Evolutionary conservation across 2,113 vertebrate species (phyloP).

Genomic region (Penelope pileata): DNA sequence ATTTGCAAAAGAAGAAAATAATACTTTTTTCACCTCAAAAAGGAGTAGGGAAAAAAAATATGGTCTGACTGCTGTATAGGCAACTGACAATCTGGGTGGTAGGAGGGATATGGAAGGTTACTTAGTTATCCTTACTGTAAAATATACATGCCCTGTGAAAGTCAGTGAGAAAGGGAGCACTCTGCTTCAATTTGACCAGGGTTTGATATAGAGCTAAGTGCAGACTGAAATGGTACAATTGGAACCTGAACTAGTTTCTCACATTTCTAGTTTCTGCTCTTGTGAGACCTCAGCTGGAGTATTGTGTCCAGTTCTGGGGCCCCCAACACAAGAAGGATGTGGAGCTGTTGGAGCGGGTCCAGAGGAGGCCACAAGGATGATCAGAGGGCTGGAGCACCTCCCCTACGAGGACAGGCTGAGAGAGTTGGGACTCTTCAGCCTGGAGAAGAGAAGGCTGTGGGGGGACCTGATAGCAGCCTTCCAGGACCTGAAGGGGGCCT

Average conservation of each 20-base stretch:
- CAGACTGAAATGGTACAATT: neutral
- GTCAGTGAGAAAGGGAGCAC: neutral
- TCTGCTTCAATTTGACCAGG: neutral
- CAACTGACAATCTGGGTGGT: neutral
- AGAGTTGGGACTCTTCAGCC: too few relatives aligned
- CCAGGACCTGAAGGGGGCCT: too few relatives aligned
- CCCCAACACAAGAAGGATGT: too few relatives aligned
- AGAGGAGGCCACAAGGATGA: too few relatives aligned
- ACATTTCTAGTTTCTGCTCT: too few relatives aligned
- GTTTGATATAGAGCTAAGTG: neutral
- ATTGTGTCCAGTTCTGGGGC: too few relatives aligned
- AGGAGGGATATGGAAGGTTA: neutral
- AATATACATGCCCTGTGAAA: neutral
- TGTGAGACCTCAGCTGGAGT: too few relatives aligned
- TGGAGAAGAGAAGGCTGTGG: too few relatives aligned
- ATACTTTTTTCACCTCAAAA: neutral
- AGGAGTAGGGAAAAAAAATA: neutral
- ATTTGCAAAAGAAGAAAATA: neutral
- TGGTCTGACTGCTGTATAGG: neutral
- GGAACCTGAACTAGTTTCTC: neutral
- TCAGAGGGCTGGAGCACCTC: too few relatives aligned
- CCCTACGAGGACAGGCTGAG: too few relatives aligned
- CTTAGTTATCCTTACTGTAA: neutral
- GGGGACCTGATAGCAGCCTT: too few relatives aligned
- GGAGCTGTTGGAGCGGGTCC: too few relatives aligned